Conservation (phyloP, 2,888 invertebrate genomes). For the Hyles lineata region DNA sequence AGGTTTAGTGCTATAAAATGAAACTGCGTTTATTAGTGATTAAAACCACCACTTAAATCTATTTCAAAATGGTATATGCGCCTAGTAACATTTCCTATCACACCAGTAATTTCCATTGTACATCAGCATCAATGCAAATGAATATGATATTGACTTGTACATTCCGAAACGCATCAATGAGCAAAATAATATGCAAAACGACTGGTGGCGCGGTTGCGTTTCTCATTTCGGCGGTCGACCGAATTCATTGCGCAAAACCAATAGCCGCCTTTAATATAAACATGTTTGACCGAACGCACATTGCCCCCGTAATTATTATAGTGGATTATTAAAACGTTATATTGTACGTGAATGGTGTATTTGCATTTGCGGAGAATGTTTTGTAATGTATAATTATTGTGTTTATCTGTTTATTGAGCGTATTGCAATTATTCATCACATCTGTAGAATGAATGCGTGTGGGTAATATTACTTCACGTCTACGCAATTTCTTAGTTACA, state of each 20-base stretch:
- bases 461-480: too few relatives aligned
- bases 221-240: constrained; percentile 67
- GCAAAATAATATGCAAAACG: constrained; percentile 74
- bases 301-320: constrained; percentile 55
- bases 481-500: too few relatives aligned
- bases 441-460: too few relatives aligned
- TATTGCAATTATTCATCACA: not conserved
- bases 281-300: constrained; percentile 59
- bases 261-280: constrained; percentile 69
- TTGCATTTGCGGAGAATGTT: constrained; percentile 1
- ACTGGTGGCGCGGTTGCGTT: constrained; percentile 46
- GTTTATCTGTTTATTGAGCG: not conserved
- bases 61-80: not conserved
- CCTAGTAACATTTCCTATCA: not conserved
- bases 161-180: constrained; percentile 53
- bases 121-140: constrained; percentile 60
- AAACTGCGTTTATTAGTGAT: not conserved
- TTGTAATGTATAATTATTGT: not conserved
- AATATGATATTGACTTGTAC: constrained; percentile 62
- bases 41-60: not conserved
- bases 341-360: constrained; percentile 32
- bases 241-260: constrained; percentile 69
- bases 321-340: constrained; percentile 30
- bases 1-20: not conserved
- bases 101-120: constrained; percentile 35